These are phyloP conservation scores for Lepidocolaptes lacrymiger DNA, from an alignment of 2,797 vertebrate species.

Conservation along the genomic window DNA sequence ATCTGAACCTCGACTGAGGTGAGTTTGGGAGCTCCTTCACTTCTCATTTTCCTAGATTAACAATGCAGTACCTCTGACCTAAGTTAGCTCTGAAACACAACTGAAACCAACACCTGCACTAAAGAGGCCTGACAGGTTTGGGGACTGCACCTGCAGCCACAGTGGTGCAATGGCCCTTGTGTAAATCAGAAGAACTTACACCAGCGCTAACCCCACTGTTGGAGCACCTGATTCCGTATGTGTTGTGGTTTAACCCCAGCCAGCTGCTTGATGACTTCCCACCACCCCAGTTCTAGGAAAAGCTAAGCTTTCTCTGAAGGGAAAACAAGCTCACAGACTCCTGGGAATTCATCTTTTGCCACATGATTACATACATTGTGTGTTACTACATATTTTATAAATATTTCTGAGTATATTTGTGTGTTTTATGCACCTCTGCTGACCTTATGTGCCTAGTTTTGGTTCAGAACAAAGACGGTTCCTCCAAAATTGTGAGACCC, in stretches of 20 bases:
- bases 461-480: neutral
- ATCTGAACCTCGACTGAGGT: accelerated
- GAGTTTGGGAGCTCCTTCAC: neutral
- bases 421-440: neutral
- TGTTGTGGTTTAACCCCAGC: neutral
- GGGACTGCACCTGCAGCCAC: neutral
- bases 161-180: accelerated
- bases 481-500: neutral
- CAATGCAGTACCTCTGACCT: neutral
- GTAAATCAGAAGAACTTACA: neutral
- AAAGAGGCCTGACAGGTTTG: neutral
- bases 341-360: neutral
- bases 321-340: neutral
- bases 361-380: accelerated
- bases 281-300: neutral
- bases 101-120: neutral
- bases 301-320: neutral
- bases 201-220: neutral
- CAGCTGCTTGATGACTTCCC: neutral
- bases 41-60: neutral
- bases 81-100: neutral
- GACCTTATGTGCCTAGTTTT: neutral
- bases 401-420: accelerated
- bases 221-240: neutral
- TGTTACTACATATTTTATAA: neutral